Evolutionary conservation across 2,797 vertebrate species (phyloP).

Genomic region (Carapus acus): DNA sequence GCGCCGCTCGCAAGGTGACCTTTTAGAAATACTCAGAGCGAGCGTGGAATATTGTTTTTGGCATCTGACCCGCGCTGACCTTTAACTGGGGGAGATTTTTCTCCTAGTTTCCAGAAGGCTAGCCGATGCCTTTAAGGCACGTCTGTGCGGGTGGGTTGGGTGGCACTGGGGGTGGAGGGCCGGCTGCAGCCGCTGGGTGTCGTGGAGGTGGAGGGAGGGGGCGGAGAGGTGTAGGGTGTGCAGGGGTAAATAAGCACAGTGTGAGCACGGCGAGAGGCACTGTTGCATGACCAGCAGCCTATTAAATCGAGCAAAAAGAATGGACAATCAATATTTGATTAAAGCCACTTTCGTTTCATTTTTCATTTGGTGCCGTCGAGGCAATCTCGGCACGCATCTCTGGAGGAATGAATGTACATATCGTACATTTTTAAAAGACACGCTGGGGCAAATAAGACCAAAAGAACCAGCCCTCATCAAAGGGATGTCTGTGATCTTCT

Average conservation of each 20-base stretch:
- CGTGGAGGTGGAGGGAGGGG: too few relatives aligned
- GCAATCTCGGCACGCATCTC: constrained; percentile 42
- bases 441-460: constrained; percentile 17
- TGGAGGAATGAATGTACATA: constrained; percentile 48
- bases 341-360: constrained; percentile 42
- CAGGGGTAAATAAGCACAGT: constrained; percentile 22
- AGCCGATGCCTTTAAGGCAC: constrained; percentile 29
- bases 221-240: too few relatives aligned
- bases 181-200: too few relatives aligned
- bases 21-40: constrained; percentile 52
- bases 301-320: constrained; percentile 50
- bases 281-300: constrained; percentile 43
- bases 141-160: background rate
- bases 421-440: constrained; percentile 62
- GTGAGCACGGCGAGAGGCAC: constrained; percentile 5
- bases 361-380: constrained; percentile 29
- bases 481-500: too few relatives aligned
- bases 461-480: constrained; percentile 54
- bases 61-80: constrained; percentile 52
- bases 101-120: constrained; percentile 35
- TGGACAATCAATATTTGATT: constrained; percentile 69
- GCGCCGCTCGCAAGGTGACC: constrained; percentile 48
- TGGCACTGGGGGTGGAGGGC: too few relatives aligned
- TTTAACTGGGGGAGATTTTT: constrained; percentile 35
- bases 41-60: constrained; percentile 42